Base-by-base conservation (phyloP, 1,140 invertebrate species). In the Eumaeus atala region DNA sequence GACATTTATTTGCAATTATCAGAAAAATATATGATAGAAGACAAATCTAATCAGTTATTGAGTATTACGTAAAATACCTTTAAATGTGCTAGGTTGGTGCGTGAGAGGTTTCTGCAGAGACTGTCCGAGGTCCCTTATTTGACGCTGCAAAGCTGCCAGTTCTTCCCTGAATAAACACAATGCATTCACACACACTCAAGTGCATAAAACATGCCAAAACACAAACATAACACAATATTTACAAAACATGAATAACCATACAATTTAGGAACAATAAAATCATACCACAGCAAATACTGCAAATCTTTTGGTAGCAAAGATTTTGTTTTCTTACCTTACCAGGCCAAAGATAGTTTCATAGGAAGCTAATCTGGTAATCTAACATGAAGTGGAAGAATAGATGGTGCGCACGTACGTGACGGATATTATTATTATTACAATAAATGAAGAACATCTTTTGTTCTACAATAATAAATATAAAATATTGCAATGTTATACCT, bases 131-230 rank as follows among this genome's bases (percentile, higher is more conserved):
- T 49, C 67, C 59, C 87, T 81, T 88, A 88, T 79, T 87, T 88
- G 83, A 87, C 77, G 85, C 78, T 87, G 87, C 82, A 88, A 75
- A 87, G 78, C 71, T 74, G 84, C 85, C 85, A 88, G 78, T 84
- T 88, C 85, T 78, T 87, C 63, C 84, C 87, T 88, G 84, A 51
- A 78, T 66, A 78, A 66, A 77, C 66, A 77, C 67, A 76, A 61
- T 56, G 78, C 79, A 75, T 65, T 57, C 74, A 78, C 73, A 82
- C 74, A 62, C 73, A 78, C 66, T 69, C 66, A 72, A 61, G 67
- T 72, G 67, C 68, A 66, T 59, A 49, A 54, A 55, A 61, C 50
- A 48, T 48, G 61, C 60, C 54, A 64, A 52, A 52, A 52, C 9
- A 62, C 28, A 58, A 10, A 54, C 47, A 40, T 7, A 28, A 48